These are phyloP conservation scores for Setophaga petechia DNA, from an alignment of 2,113 vertebrate species.

Conservation along the genomic window DNA sequence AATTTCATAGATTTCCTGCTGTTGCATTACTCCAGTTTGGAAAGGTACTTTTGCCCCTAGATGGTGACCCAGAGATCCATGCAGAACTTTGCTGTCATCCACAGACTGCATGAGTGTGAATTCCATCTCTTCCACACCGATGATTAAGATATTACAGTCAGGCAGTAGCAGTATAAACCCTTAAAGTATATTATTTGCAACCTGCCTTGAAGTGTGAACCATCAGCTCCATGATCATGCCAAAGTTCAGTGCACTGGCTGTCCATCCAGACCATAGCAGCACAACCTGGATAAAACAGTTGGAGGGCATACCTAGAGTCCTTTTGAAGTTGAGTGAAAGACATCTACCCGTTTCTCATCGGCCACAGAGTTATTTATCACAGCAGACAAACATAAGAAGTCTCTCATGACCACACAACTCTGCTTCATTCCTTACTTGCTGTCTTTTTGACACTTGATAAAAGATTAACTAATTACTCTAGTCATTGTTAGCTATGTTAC, in stretches of 20 bases:
- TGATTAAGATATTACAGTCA: background rate
- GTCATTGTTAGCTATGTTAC: background rate
- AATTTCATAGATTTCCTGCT: background rate
- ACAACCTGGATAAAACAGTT: background rate
- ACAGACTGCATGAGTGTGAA: background rate
- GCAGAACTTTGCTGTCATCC: background rate
- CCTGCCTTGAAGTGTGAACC: accelerated
- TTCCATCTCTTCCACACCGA: background rate
- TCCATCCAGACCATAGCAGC: background rate
- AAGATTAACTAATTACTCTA: background rate
- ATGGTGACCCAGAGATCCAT: background rate
- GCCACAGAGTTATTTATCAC: background rate
- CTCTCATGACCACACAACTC: background rate
- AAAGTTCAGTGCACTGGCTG: background rate
- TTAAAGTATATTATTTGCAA: background rate
- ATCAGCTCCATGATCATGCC: background rate
- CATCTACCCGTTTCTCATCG: background rate
- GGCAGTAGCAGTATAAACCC: background rate
- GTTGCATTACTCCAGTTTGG: background rate
- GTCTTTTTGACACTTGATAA: background rate
- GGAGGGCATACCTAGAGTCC: background rate
- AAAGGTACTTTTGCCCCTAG: background rate
- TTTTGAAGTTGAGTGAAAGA: background rate
- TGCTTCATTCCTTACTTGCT: background rate
- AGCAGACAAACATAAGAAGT: background rate